Evolutionary conservation across 2,797 vertebrate genomes (phyloP).

Genomic region (Epinephelus awoara): DNA sequence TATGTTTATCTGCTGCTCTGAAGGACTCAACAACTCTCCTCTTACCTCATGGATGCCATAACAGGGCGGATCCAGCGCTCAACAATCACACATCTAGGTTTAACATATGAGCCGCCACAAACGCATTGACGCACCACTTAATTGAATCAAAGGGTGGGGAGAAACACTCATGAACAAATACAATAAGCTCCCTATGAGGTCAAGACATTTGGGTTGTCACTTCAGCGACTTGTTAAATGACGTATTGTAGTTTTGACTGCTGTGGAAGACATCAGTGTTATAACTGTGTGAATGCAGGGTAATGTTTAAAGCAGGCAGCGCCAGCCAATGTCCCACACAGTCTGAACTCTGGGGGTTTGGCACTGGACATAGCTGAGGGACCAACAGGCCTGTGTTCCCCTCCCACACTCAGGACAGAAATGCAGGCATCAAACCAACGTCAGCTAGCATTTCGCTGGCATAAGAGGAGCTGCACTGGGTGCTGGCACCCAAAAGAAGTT

Average conservation of each 20-base stretch:
- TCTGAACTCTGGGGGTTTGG: conserved; percentile 60
- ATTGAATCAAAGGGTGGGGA: conserved; percentile 56
- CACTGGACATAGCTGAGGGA: conserved; percentile 24
- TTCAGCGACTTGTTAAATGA: conserved; percentile 34
- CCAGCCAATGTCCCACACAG: conserved; percentile 41
- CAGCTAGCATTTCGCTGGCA: conserved; percentile 30
- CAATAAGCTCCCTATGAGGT: conserved; percentile 35
- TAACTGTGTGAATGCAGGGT: conserved; percentile 30
- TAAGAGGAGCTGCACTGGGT: conserved; percentile 11
- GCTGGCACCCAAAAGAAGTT: not conserved
- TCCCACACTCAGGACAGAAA: conserved; percentile 46
- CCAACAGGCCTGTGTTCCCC: conserved; percentile 19
- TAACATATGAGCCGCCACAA: conserved; percentile 30
- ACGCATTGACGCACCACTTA: conserved; percentile 44
- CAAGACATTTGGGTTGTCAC: conserved; percentile 35
- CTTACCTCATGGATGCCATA: conserved; percentile 67
- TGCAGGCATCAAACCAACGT: conserved; percentile 50
- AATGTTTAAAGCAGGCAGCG: conserved; percentile 44
- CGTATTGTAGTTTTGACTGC: conserved; percentile 4
- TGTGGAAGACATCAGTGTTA: conserved; percentile 42
- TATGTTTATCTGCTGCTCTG: conserved; percentile 41
- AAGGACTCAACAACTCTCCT: conserved; percentile 27
- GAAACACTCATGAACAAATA: conserved; percentile 15
- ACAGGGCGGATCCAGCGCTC: conserved; percentile 53
- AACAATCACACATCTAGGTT: conserved; percentile 46